Evolutionary conservation across 2,797 vertebrate species (phyloP), one percentile per base, ranked within the genome.

Genomic region (Euphonia xanthogaster): DNA sequence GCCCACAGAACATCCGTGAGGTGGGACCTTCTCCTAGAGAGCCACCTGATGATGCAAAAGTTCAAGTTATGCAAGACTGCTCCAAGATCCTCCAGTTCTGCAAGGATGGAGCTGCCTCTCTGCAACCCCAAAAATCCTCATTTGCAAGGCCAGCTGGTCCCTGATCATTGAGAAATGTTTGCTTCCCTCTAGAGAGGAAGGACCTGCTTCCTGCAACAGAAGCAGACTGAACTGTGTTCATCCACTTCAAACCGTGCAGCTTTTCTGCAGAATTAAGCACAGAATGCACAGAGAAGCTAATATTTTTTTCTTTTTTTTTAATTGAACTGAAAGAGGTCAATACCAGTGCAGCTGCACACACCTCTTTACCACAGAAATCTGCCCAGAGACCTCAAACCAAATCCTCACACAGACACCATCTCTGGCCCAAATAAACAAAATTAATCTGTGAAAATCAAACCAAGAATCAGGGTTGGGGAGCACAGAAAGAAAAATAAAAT

Each of bases 401-500:
- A n/a, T 42, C 48, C 65, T 86, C 42, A 39, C 35, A 14, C 9
- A 17, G 45, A 45, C 30, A 40, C 25, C 23, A 65, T 5, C 42
- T 63, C 61, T 24, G 48, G 4, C 45, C 76, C 78, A 74, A 60
- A 71, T 14, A 28, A 54, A 20, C 28, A 9, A 78, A 80, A 73
- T 11, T 42, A 27, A 55, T 3, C 9, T 15, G 39, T 17, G 18
- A 53, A 65, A 85, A 76, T 14, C 45, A 58, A 85, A 37, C 14
- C 20, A n/a, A 71, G 18, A 81, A 66, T 63, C 17, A 40, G 30
- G 33, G 19, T 3, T 30, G 14, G 12, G 39, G 15, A 62, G 7
- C 3, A 21, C 1, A 0, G 2, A 4, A 11, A 23, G 23, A 62
- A 7, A 31, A n/a, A 57, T 4, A 57, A 30, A 23, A 2, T 21